phyloP scores from a whole-genome alignment of 2,113 vertebrate species.

The Podarcis cretensis region DNA sequence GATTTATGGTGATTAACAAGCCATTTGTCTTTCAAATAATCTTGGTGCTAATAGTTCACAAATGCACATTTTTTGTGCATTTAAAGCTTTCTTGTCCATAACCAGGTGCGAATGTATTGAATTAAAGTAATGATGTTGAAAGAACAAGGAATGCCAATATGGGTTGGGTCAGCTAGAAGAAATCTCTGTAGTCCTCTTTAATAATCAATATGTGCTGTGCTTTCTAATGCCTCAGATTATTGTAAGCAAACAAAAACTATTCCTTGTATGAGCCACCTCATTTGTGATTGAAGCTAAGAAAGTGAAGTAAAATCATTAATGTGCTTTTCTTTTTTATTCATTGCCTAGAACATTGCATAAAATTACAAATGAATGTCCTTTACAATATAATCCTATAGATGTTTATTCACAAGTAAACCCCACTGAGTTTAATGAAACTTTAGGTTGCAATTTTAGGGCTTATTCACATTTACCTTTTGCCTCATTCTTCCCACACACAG shows the following conservation, averaged over 20 bases:
- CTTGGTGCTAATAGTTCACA: neutral
- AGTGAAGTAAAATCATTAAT: neutral
- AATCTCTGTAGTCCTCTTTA: neutral
- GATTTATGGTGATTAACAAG: neutral
- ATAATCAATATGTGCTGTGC: neutral
- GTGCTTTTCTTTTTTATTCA: neutral
- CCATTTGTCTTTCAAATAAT: conserved; percentile 1
- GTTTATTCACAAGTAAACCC: no score
- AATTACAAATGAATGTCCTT: neutral
- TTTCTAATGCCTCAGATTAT: neutral
- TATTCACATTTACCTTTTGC: no score
- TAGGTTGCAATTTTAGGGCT: neutral
- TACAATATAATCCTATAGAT: no score
- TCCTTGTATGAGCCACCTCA: neutral
- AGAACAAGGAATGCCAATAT: neutral
- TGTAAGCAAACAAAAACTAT: neutral
- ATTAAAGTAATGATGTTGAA: neutral
- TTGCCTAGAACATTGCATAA: neutral
- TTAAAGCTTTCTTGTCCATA: neutral
- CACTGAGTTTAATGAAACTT: neutral
- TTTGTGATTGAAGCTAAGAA: neutral
- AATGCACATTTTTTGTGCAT: neutral
- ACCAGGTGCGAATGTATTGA: neutral
- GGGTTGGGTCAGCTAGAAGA: neutral
- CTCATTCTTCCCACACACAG: no score